phyloP scores from a whole-genome alignment of 92 coral and sea anemone genomes.

The Zoanthus solanderi region DNA sequence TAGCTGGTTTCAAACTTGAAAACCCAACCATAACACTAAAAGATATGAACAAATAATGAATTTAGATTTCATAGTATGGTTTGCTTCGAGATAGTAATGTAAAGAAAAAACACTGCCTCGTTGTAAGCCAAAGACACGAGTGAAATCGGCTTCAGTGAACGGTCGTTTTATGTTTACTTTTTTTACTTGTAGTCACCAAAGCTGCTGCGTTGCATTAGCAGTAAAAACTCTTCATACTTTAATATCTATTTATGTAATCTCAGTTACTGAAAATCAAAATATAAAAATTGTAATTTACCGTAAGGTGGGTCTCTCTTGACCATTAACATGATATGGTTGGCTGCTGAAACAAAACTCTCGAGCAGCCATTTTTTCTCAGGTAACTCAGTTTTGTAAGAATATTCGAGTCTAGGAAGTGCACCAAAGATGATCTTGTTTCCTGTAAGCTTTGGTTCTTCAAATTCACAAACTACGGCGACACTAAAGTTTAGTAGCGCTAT shows the following conservation, averaged over 20 bases:
- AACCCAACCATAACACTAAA: no score
- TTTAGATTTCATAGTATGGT: no score
- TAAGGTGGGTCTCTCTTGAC: slow-evolving; percentile 77
- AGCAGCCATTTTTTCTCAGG: slow-evolving; percentile 75
- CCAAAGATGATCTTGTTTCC: slow-evolving; percentile 16
- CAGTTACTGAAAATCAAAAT: not conserved
- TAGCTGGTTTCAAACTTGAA: no score
- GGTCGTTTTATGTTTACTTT: no score
- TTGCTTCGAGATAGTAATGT: no score
- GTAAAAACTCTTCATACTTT: no score
- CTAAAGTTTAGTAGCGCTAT: not conserved
- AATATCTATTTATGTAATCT: not conserved
- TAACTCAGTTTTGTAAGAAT: slow-evolving; percentile 57
- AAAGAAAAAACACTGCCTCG: no score
- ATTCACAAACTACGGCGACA: not conserved
- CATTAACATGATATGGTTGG: slow-evolving; percentile 63
- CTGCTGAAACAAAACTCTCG: slow-evolving; percentile 71
- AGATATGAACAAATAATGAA: no score
- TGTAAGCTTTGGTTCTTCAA: slow-evolving; percentile 25
- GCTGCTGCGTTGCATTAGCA: no score
- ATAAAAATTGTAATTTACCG: slow-evolving; percentile 56
- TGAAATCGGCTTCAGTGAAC: no score
- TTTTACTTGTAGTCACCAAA: no score
- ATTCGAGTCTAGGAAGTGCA: slow-evolving; percentile 12
- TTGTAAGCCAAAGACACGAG: no score